Conservation (phyloP, 2,888 invertebrate genomes). For the Rambutsinella grinnellia region DNA sequence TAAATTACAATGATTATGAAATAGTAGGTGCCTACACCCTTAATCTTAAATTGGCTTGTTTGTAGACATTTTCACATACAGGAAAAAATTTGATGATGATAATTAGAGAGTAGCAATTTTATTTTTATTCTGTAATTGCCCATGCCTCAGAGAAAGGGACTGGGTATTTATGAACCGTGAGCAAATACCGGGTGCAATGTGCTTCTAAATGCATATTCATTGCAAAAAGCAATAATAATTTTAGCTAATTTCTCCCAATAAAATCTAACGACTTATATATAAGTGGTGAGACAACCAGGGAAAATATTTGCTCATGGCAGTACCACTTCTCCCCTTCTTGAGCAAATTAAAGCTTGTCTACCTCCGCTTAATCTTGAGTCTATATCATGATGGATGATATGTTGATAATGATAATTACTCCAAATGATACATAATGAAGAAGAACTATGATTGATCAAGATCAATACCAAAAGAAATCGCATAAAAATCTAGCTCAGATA, state of each 20-base stretch:
- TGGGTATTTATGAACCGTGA: too few species aligned
- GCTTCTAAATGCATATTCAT: not conserved
- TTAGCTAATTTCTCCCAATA: not conserved
- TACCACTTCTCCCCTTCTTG: not conserved
- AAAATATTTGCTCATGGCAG: not conserved
- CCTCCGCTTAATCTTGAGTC: not conserved
- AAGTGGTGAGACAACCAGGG: not conserved
- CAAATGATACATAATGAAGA: slow-evolving; percentile 3
- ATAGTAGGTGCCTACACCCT: too few species aligned
- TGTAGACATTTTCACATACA: not conserved
- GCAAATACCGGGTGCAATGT: not conserved
- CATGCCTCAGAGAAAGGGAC: too few species aligned
- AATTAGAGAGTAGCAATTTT: slow-evolving; percentile 26
- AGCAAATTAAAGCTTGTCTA: not conserved
- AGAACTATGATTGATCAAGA: slow-evolving; percentile 1
- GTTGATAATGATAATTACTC: slow-evolving; percentile 13
- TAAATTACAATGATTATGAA: too few species aligned
- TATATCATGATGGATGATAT: not conserved
- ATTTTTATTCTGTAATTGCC: not conserved
- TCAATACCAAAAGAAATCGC: not conserved
- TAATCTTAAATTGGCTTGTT: too few species aligned
- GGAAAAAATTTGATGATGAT: slow-evolving; percentile 26
- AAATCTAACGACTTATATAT: not conserved
- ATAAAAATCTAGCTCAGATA: slow-evolving; percentile 5
- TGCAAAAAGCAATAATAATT: not conserved